Evolutionary conservation across 2,888 invertebrate genomes (phyloP), one percentile per base, ranked within the genome.

Genomic region (Drosophila tripunctata): DNA sequence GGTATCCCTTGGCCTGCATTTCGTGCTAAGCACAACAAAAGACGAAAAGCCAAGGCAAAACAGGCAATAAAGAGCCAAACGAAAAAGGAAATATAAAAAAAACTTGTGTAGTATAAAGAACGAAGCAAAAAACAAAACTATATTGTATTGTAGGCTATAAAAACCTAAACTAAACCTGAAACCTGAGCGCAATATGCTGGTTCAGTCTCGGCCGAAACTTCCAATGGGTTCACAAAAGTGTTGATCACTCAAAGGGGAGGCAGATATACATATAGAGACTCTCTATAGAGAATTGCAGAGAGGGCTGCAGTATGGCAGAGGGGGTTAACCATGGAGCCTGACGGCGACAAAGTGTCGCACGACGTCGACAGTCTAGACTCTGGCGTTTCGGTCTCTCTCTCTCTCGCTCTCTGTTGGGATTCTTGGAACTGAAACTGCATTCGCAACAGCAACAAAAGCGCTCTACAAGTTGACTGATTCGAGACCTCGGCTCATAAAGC

Each of bases 321-420:
- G 15, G 15, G 5, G 10, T 10, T 3, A 10, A 27, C 27, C 15
- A 38, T 64, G 69, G 47, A 61, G 78, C 60, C 57, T 67, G 70
- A 76, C 69, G 75, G 75, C 79, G 83, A 80, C 83, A 78, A 83
- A 85, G 85, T 83, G 85, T 85, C 83, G 85, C 85, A 73, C 73
- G 58, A 67, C 48, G 58, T 54, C 33, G 63, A 52, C 58, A 22
- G 64, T 72, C 73, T 72, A 73, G 72, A 72, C 68, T 56, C 58
- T 12, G 24, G 15, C 35, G 24, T 31, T 27, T 24, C 17, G 55
- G 36, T 10, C 50, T 7, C 33, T 52, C 33, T 41, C 36, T 30
- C 36, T n/a, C 21, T 17, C 54, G 2, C 36, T 41, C 35, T 43
- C 48, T 36, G 30, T 12, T 27, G 21, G 43, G 60, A 56, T 72